Conservation (phyloP, 2,113 vertebrate species). For the Corydoras sp. region DNA sequence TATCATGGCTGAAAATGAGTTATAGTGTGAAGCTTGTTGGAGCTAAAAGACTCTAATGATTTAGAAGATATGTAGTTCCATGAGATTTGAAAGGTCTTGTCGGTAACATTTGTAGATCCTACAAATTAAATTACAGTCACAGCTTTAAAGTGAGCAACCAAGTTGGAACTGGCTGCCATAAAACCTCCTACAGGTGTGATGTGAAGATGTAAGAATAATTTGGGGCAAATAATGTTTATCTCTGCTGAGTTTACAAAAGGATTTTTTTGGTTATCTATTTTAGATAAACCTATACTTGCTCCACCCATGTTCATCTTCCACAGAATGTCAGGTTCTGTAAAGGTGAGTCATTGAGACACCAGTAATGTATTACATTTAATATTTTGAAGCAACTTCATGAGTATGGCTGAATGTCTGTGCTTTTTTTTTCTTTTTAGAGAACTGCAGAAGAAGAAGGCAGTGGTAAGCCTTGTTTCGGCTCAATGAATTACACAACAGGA, state of each 20-base stretch:
- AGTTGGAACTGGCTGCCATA: too few relatives aligned
- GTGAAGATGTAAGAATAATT: too few relatives aligned
- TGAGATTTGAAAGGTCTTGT: too few relatives aligned
- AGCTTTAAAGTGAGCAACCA: too few relatives aligned
- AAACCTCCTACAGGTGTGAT: too few relatives aligned
- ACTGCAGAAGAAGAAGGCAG: conserved; percentile 63
- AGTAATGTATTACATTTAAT: too few relatives aligned
- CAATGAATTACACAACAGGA: background rate
- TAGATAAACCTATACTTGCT: conserved; percentile 66
- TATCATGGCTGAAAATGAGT: background rate
- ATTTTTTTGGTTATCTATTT: conserved; percentile 6
- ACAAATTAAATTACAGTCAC: too few relatives aligned
- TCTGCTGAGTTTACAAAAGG: background rate
- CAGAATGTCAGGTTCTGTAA: conserved; percentile 56
- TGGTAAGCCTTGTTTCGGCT: conserved; percentile 53
- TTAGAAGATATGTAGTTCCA: background rate
- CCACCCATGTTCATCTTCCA: conserved; percentile 69
- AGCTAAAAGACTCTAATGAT: conserved; percentile 36
- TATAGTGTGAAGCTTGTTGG: conserved; percentile 25
- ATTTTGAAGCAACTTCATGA: too few relatives aligned
- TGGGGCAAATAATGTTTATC: background rate
- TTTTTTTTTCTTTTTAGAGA: conserved; percentile 58
- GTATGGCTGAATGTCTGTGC: background rate
- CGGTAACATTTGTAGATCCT: too few relatives aligned
- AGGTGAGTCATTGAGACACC: conserved; percentile 59